Evolutionary conservation across 1,140 invertebrate genomes (phyloP).

Genomic region (Triops cancriformis): DNA sequence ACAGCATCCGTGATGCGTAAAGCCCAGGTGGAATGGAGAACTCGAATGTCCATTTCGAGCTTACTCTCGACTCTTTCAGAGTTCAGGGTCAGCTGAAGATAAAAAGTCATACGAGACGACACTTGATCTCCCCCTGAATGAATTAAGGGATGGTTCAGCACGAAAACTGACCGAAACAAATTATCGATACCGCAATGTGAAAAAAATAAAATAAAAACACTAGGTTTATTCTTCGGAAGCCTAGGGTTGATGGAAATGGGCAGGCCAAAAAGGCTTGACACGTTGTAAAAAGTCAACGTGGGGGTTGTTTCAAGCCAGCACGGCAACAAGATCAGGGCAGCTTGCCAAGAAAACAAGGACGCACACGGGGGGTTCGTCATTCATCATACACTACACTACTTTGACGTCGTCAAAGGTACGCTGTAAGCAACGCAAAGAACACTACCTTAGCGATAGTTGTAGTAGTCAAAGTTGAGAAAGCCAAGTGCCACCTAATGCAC

Average conservation of each 20-base stretch:
- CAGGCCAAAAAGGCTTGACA: neutral
- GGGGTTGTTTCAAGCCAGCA: neutral
- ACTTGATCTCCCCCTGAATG: neutral
- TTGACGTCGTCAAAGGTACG: neutral
- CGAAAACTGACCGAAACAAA: neutral
- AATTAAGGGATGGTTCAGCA: neutral
- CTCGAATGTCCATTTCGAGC: neutral
- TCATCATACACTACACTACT: neutral
- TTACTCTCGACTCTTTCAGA: neutral
- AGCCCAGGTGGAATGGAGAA: neutral
- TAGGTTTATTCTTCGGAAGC: no score
- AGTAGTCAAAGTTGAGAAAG: no score
- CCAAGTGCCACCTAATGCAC: no score
- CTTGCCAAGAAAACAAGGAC: neutral
- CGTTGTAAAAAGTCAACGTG: neutral
- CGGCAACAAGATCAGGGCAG: neutral
- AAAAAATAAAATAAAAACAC: no score
- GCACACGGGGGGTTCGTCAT: neutral
- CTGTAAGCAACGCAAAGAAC: neutral
- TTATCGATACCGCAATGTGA: no score
- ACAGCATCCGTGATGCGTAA: neutral
- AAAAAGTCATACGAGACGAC: neutral
- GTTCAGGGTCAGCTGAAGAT: neutral
- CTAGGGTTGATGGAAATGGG: neutral
- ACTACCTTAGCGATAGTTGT: neutral